phyloP scores from a whole-genome alignment of 1,140 invertebrate species.

The Bombus terrestris region DNA sequence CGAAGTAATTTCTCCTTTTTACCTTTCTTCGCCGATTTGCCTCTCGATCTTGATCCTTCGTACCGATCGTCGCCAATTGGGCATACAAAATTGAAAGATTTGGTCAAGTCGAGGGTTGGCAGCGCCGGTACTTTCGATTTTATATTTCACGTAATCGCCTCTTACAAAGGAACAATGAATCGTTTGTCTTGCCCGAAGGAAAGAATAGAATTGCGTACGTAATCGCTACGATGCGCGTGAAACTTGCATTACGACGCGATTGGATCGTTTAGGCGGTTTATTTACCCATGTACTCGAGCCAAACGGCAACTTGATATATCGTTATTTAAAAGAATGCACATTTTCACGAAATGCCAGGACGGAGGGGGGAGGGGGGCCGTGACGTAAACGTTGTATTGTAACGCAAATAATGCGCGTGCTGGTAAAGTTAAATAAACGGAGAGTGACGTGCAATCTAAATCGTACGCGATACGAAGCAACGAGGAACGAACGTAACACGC shows the following conservation, averaged over 20 bases:
- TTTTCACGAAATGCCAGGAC: neutral
- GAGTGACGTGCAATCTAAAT: conserved; percentile 51
- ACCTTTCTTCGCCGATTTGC: neutral
- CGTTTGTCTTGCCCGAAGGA: neutral
- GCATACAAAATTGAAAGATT: neutral
- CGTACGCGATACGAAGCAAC: conserved; percentile 47
- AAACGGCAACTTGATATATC: conserved; percentile 29
- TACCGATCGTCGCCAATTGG: neutral
- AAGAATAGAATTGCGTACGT: neutral
- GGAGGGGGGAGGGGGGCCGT: neutral
- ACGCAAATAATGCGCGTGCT: conserved; percentile 44
- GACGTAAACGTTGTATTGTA: conserved; percentile 42
- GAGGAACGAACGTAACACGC: conserved; percentile 40
- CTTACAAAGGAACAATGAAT: neutral
- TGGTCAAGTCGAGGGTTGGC: fast-evolving
- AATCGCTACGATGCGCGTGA: neutral
- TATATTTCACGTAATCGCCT: neutral
- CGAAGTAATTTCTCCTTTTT: neutral
- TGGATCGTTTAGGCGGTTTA: neutral
- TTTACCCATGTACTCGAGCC: neutral
- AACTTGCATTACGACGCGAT: neutral
- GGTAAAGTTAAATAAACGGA: conserved; percentile 47
- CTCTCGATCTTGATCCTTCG: neutral
- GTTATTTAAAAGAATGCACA: conserved; percentile 27
- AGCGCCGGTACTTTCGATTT: neutral